Evolutionary conservation across 2,888 invertebrate species (phyloP), one percentile per base, ranked within the genome.

Genomic region (Drosophila borealis): DNA sequence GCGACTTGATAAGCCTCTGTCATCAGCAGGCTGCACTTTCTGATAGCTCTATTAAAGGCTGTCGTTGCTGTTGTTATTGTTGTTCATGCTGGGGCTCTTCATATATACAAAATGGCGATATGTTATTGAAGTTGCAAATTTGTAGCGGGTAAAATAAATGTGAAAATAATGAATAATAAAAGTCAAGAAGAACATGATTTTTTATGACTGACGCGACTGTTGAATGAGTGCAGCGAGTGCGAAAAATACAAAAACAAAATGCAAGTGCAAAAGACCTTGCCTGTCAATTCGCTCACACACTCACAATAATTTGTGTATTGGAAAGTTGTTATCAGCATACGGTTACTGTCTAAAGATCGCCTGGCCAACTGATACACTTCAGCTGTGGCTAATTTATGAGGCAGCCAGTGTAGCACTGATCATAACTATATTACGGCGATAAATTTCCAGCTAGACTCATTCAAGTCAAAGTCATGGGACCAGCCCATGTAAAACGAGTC

Each of bases 91-190:
- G n/a, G n/a, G 49, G n/a, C 34, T 17, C 21, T 14, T 21, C 56
- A 17, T 25, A 17, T 14, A 39, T 19, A 55, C 72, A 70, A 78
- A 71, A 75, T 78, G 81, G 84, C 78, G 66, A 55, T 60, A 48
- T 14, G 36, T 71, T 63, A 60, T 77, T 76, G 44, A 62, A 76
- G 73, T 69, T 76, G 76, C 51, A 68, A 68, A 68, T 73, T 63
- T 68, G 73, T 63, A 42, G 51, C 53, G 14, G 29, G 50, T 59
- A 21, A 71, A 89, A 87, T 89, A 88, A 88, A 90, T 90, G 90
- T 75, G 89, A 88, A 89, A 87, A 90, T 90, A 90, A 90, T 90
- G 90, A 91, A 91, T 90, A 91, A 91, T 91, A 90, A 91, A 91
- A 90, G 91, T 91, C 90, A 90, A 81, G 79, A 87, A 80, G 80